These are phyloP conservation scores for Nyctibius grandis DNA, from an alignment of 2,797 vertebrate genomes.

Conservation along the genomic window DNA sequence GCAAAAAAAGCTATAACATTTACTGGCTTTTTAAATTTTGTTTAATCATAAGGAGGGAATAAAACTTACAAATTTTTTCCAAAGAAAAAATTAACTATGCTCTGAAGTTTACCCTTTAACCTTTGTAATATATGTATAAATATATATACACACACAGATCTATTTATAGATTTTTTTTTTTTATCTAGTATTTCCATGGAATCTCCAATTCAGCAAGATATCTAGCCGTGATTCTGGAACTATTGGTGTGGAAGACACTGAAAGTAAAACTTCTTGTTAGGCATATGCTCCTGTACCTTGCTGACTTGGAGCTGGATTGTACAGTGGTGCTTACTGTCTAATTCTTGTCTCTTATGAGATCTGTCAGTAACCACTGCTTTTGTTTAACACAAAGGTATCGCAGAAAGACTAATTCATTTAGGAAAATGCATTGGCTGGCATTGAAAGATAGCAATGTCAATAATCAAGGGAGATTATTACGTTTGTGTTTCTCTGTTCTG, in stretches of 20 bases:
- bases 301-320: neutral
- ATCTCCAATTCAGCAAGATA: neutral
- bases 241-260: neutral
- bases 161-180: neutral
- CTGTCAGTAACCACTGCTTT: neutral
- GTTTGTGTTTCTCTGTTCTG: neutral
- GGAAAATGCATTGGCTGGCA: neutral
- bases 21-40: neutral
- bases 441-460: neutral
- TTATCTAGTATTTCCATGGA: neutral
- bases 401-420: neutral
- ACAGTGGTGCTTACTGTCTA: neutral
- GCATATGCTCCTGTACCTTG: neutral
- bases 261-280: neutral
- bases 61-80: neutral
- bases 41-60: neutral
- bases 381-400: neutral
- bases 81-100: neutral
- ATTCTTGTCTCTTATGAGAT: neutral
- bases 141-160: rapidly evolving
- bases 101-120: neutral
- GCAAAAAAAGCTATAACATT: neutral
- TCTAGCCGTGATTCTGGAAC: neutral
- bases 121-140: neutral
- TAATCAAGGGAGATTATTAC: neutral